Evolutionary conservation across 2,113 vertebrate genomes (phyloP).

Genomic region (Polypterus bichir): DNA sequence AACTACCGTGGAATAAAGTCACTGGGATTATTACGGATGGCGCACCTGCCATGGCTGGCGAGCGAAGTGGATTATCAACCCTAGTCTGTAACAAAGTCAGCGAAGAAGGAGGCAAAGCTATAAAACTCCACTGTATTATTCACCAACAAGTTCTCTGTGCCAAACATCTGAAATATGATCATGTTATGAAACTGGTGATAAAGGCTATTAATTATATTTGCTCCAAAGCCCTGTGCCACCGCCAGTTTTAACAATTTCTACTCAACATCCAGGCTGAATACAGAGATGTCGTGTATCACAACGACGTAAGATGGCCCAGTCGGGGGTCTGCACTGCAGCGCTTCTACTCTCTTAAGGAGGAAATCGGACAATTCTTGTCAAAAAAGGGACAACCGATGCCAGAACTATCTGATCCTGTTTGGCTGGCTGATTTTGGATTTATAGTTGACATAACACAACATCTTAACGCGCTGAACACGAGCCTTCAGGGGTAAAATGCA

Average conservation of each 20-base stretch:
- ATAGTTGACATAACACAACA: constrained; percentile 1
- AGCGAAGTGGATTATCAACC: too few relatives aligned
- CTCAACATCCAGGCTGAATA: constrained; percentile 18
- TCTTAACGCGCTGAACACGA: too few relatives aligned
- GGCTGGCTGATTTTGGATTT: constrained; percentile 3
- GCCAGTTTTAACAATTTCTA: neutral
- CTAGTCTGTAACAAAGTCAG: constrained; percentile 19
- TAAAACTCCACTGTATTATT: constrained; percentile 16
- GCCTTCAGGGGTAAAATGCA: too few relatives aligned
- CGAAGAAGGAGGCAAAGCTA: constrained; percentile 16
- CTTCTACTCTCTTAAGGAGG: too few relatives aligned
- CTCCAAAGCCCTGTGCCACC: constrained; percentile 14
- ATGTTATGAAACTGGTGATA: constrained; percentile 21
- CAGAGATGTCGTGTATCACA: constrained; percentile 13
- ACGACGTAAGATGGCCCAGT: neutral
- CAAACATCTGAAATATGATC: constrained; percentile 22
- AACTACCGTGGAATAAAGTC: constrained; percentile 4
- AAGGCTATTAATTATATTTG: constrained; percentile 17
- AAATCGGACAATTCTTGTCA: too few relatives aligned
- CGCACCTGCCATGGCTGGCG: neutral
- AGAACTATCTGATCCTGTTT: constrained; percentile 11
- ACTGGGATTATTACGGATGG: constrained; percentile 10
- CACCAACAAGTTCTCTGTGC: constrained; percentile 26
- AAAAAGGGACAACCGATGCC: neutral
- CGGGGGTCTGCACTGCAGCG: constrained; percentile 1